Percentiles rank a stretch among this genome's conserved stretches.
phyloP scores from a whole-genome alignment of 2,797 vertebrate genomes.

The Chelmon rostratus region DNA sequence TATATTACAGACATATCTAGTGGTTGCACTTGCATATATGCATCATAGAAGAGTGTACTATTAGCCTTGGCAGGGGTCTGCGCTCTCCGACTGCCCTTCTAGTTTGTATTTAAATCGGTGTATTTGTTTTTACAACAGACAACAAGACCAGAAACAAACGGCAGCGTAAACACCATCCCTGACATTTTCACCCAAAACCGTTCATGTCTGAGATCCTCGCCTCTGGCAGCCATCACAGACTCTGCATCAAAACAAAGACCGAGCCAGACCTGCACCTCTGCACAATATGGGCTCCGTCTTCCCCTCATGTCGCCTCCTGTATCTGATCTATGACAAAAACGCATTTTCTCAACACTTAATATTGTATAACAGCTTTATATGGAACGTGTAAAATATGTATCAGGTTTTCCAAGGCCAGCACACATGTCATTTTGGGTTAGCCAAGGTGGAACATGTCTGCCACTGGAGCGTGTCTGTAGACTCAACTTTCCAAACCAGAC shows the following conservation, averaged over 20 bases:
- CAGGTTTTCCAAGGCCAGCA: slow-evolving; percentile 50
- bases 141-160: slow-evolving; percentile 5
- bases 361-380: slow-evolving; percentile 45
- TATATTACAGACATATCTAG: too few species aligned
- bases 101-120: not conserved
- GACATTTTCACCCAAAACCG: not conserved
- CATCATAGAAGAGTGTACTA: too few species aligned
- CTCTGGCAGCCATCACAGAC: slow-evolving; percentile 15
- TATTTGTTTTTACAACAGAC: not conserved
- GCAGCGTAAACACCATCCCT: not conserved
- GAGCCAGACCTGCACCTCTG: slow-evolving; percentile 2
- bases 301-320: not conserved
- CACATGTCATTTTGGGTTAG: slow-evolving; percentile 69
- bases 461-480: slow-evolving; percentile 62
- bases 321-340: slow-evolving; percentile 17
- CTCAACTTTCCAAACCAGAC: slow-evolving; percentile 62
- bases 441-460: slow-evolving; percentile 64
- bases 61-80: too few species aligned
- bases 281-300: not conserved
- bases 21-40: too few species aligned
- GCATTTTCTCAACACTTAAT: slow-evolving; percentile 9
- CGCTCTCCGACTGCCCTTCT: too few species aligned
- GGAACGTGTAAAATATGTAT: slow-evolving; percentile 61
- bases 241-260: not conserved
- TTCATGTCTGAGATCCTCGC: not conserved